These are phyloP conservation scores for Potorous gilbertii DNA, from an alignment of 2,797 vertebrate genomes.

Conservation along the genomic window DNA sequence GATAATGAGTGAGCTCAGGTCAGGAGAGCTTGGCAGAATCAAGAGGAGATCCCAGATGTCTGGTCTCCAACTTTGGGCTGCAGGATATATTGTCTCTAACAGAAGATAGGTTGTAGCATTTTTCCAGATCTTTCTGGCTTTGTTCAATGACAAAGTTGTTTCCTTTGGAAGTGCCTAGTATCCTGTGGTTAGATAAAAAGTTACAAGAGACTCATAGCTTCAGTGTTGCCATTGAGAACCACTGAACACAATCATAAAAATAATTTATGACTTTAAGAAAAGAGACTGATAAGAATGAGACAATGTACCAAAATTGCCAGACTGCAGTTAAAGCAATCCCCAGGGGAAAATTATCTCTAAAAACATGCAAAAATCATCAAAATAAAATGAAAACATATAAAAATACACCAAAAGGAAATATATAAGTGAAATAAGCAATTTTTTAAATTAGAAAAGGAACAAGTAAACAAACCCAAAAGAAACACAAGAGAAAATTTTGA, in stretches of 20 bases:
- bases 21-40: not conserved
- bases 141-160: not conserved
- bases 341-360: not conserved
- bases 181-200: not conserved
- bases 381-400: not conserved
- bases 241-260: not conserved
- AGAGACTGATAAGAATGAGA: not conserved
- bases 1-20: not conserved
- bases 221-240: not conserved
- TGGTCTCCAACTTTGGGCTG: not conserved
- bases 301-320: not conserved
- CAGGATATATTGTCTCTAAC: not conserved
- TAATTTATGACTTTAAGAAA: not conserved
- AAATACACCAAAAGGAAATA: not conserved
- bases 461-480: not conserved
- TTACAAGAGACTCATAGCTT: not conserved
- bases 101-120: not conserved
- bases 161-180: fast-evolving
- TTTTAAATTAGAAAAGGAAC: not conserved
- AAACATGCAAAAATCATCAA: not conserved
- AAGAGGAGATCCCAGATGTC: not conserved
- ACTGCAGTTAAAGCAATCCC: not conserved
- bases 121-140: not conserved
- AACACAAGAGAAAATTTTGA: not conserved
- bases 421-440: not conserved